Base-by-base conservation (phyloP, 2,888 invertebrate species). In the Mesorhabditis belari region DNA sequence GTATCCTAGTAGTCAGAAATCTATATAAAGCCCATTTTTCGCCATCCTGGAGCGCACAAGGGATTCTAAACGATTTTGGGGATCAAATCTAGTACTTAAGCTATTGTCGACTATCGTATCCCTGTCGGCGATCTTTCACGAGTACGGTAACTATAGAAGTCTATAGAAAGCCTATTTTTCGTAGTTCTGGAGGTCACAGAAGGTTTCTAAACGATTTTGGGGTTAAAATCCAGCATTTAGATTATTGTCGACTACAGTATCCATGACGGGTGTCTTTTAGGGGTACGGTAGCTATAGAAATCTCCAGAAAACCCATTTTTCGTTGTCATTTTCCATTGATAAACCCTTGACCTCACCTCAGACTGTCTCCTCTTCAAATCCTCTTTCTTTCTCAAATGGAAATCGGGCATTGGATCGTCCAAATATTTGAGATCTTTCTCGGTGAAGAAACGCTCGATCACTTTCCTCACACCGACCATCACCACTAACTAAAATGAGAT, bases 381-480 rank as follows among this genome's bases (percentile, higher is more conserved):
- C 60, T 85, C 87, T 69, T 88, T 87, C 74, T 87, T 87, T 72
- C 91, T 86, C 80, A 89, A 90, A 52, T 88, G 88, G 82, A 89
- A 88, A 83, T 94, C 93, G 49, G 96, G 96, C 91, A 96, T 93
- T 51, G 95, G 88, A 79, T 96, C 95, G 82, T 96, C 96, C 67
- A 96, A 85, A 79, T 94, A 94, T 83, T 92, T 92, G 79, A 98
- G 84, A 82, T 98, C 96, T 55, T 92, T 86, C 74, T 90, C 88
- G 0, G 93, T 91, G 83, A 95, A 96, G 65, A 92, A 83, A 64
- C 89, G 87, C 82, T 96, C 96, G 80, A 96, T 84, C 0, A 89
- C 85, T 83, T 95, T 95, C 63, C 96, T 86, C 68, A 96, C 91
- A 5, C 91, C 92, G 77, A 96, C 93, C 90, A 96, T 95, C 25